Conservation (phyloP, 2,113 vertebrate genomes). For the Anguilla rostrata region DNA sequence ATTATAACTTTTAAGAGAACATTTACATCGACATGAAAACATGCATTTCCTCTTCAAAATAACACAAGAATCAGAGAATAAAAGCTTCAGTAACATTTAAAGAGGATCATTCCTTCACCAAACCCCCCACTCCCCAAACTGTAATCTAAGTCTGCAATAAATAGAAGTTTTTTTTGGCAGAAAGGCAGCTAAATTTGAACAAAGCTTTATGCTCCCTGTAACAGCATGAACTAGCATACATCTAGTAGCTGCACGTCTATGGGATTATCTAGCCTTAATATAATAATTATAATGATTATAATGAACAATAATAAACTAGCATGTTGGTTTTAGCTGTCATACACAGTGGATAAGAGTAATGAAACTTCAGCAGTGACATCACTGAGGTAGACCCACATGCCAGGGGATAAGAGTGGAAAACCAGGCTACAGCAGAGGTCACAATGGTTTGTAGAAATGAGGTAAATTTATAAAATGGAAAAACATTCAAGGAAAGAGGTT, state of each 20-base stretch:
- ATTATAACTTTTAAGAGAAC: not conserved
- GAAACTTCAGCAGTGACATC: not conserved
- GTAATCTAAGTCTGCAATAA: not conserved
- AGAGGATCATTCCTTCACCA: not conserved
- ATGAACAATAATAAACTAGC: not conserved
- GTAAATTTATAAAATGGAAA: conserved; percentile 3
- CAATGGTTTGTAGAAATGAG: not conserved
- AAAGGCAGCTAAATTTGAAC: not conserved
- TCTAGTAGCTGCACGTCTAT: not conserved
- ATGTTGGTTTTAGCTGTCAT: not conserved
- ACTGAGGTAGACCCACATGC: not conserved
- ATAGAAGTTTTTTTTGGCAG: not conserved
- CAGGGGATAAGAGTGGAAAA: not conserved
- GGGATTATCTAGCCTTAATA: not conserved
- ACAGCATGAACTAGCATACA: not conserved
- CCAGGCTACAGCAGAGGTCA: not conserved
- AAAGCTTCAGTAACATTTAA: not conserved
- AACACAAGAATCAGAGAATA: not conserved
- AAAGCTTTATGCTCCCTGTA: not conserved
- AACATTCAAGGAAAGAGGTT: not conserved
- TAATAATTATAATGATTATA: not conserved
- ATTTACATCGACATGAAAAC: not conserved
- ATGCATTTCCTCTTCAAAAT: not conserved
- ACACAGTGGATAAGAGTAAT: not conserved
- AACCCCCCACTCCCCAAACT: not conserved